phyloP scores from a whole-genome alignment of 2,797 vertebrate species.

The Pipistrellus pipistrellus region DNA sequence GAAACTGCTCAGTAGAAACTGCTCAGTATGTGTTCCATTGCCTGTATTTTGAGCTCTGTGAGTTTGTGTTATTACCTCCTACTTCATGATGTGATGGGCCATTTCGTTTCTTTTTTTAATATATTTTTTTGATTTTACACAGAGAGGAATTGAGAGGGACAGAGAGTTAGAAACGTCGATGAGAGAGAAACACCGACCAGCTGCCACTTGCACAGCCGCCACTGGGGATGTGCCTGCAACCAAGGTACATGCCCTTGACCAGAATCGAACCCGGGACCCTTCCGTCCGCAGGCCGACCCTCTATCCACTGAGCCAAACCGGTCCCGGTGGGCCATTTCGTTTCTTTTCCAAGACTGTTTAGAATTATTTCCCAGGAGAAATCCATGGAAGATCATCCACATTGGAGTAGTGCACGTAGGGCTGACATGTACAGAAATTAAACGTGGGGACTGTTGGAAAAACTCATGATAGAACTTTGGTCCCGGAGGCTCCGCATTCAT shows the following conservation, averaged over 20 bases:
- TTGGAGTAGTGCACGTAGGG: not conserved
- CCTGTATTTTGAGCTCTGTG: not conserved
- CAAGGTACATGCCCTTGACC: too few species aligned
- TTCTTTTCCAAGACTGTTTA: not conserved
- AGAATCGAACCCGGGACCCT: too few species aligned
- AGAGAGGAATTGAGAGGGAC: too few species aligned
- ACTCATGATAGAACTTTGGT: not conserved
- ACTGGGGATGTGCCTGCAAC: too few species aligned
- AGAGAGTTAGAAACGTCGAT: too few species aligned
- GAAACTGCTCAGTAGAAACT: not conserved
- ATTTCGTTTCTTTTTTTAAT: not conserved
- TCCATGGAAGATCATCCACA: not conserved
- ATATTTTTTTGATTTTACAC: too few species aligned
- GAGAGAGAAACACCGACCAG: too few species aligned
- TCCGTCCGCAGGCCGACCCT: too few species aligned
- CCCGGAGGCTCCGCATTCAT: not conserved
- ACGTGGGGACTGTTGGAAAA: not conserved
- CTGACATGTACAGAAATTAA: not conserved
- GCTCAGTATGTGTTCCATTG: not conserved
- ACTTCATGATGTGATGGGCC: not conserved
- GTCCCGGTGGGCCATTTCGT: not conserved
- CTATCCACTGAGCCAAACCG: too few species aligned
- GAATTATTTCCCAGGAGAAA: slow-evolving; percentile 39
- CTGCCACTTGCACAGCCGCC: too few species aligned
- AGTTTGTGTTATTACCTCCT: not conserved